Evolutionary conservation across 2,797 vertebrate genomes (phyloP).

Genomic region (Gallinago solitaria): DNA sequence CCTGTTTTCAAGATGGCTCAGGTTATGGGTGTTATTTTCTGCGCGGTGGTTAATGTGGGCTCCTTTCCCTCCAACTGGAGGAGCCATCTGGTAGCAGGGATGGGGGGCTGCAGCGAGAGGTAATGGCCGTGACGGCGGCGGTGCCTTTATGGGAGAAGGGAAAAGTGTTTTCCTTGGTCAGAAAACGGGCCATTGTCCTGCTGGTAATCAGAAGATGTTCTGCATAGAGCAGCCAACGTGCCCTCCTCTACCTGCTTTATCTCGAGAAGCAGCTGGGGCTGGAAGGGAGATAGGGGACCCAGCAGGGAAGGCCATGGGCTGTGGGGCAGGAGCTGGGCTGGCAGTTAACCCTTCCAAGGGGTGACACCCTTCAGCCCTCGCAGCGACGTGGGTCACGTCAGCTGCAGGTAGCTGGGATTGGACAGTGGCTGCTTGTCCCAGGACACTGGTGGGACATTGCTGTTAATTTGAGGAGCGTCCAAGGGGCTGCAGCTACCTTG

Average conservation of each 20-base stretch:
- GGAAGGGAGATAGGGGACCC: neutral
- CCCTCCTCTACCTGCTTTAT: neutral
- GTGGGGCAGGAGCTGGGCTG: neutral
- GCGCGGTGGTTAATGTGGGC: too few relatives aligned
- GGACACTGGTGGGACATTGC: neutral
- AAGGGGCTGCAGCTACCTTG: neutral
- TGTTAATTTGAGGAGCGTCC: neutral
- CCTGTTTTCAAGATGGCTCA: rapidly evolving
- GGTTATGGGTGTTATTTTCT: neutral
- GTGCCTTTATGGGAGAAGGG: neutral
- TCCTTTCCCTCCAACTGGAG: neutral
- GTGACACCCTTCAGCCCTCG: neutral
- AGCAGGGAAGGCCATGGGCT: neutral
- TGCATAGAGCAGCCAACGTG: rapidly evolving
- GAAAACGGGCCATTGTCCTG: rapidly evolving
- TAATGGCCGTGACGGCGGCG: rapidly evolving
- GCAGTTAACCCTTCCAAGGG: neutral
- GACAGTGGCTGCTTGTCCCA: neutral
- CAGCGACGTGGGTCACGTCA: rapidly evolving
- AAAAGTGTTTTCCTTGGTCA: neutral
- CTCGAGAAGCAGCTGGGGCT: rapidly evolving
- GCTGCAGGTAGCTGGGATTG: neutral
- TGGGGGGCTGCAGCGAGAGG: neutral
- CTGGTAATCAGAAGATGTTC: rapidly evolving
- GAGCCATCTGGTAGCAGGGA: rapidly evolving